These are phyloP conservation scores for Agrypnia vestita DNA, from an alignment of 1,140 invertebrate genomes.

Conservation along the genomic window DNA sequence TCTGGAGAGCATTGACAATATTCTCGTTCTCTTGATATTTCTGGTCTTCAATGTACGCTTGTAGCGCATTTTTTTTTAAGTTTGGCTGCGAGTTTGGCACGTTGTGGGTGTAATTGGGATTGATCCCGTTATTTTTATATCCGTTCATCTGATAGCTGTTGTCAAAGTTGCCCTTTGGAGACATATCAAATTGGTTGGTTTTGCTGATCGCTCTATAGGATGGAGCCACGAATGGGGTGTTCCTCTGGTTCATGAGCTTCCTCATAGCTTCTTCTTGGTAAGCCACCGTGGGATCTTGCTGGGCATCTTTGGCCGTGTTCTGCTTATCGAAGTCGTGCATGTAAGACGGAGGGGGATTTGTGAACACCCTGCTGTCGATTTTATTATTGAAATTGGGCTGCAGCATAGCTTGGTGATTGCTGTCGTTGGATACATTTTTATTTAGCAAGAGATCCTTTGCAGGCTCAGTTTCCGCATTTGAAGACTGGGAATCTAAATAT, in stretches of 20 bases:
- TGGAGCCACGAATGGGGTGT: not conserved
- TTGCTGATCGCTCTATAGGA: slow-evolving; percentile 48
- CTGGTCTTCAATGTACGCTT: slow-evolving; percentile 29
- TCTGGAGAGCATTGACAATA: not conserved
- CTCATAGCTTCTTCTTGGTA: slow-evolving; percentile 15
- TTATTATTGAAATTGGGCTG: slow-evolving; percentile 47
- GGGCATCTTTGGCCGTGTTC: slow-evolving; percentile 5
- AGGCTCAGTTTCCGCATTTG: slow-evolving; percentile 54
- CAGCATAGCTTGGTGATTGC: slow-evolving; percentile 11
- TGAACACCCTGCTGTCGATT: slow-evolving; percentile 43
- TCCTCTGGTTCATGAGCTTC: slow-evolving; percentile 8
- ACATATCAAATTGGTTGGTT: slow-evolving; percentile 27
- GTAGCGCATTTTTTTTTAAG: slow-evolving; percentile 29
- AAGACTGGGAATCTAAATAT: slow-evolving; percentile 40
- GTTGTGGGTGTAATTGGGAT: not conserved
- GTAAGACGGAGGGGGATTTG: slow-evolving; percentile 33
- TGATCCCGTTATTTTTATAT: slow-evolving; percentile 25
- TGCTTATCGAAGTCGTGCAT: slow-evolving; percentile 42
- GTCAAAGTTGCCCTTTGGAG: slow-evolving; percentile 31
- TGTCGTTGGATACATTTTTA: slow-evolving; percentile 10
- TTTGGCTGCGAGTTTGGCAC: not conserved
- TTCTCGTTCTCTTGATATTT: slow-evolving; percentile 41
- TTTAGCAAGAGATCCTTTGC: slow-evolving; percentile 45
- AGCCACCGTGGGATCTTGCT: not conserved
- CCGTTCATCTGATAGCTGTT: slow-evolving; percentile 32